Evolutionary conservation across 1,140 invertebrate genomes (phyloP).

Genomic region (Bursaphelenchus mucronatus): DNA sequence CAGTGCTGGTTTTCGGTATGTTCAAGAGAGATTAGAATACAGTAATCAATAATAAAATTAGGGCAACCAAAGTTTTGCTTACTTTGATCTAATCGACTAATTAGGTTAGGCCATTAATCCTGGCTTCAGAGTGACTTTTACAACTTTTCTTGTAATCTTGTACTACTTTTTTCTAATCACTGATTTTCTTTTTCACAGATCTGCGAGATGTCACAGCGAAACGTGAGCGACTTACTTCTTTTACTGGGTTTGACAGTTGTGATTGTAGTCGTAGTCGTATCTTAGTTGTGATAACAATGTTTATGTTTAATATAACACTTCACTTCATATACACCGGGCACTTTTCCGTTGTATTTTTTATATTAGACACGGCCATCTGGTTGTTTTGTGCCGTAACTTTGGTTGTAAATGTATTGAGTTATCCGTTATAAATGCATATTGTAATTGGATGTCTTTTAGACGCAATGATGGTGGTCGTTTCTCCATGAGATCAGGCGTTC

Average conservation of each 20-base stretch:
- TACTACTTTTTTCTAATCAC: conserved; percentile 13
- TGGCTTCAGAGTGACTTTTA: conserved; percentile 4
- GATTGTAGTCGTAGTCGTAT: conserved; percentile 9
- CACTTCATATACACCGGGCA: not conserved
- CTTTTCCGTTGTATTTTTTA: conserved; percentile 2
- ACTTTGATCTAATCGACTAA: not conserved
- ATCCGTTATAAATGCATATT: not conserved
- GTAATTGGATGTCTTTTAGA: conserved; percentile 23
- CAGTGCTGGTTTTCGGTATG: not conserved
- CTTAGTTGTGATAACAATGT: conserved; percentile 8
- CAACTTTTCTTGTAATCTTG: conserved; percentile 1
- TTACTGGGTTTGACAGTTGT: conserved; percentile 15
- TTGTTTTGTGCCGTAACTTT: not conserved
- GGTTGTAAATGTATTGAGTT: conserved; percentile 1
- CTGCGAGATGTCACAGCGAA: conserved; percentile 43
- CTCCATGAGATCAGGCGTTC: conserved; percentile 37
- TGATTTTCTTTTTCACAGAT: conserved; percentile 30
- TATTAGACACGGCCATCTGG: not conserved
- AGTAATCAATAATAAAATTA: too few relatives aligned
- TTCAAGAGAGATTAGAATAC: too few relatives aligned
- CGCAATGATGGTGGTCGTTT: conserved; percentile 46
- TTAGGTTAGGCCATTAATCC: not conserved
- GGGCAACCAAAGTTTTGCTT: too few relatives aligned
- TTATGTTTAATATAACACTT: not conserved
- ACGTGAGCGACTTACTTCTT: conserved; percentile 45